These are phyloP conservation scores for Holothuria scabra DNA, from an alignment of 53 echinoderm and acorn worm species.

Conservation along the genomic window DNA sequence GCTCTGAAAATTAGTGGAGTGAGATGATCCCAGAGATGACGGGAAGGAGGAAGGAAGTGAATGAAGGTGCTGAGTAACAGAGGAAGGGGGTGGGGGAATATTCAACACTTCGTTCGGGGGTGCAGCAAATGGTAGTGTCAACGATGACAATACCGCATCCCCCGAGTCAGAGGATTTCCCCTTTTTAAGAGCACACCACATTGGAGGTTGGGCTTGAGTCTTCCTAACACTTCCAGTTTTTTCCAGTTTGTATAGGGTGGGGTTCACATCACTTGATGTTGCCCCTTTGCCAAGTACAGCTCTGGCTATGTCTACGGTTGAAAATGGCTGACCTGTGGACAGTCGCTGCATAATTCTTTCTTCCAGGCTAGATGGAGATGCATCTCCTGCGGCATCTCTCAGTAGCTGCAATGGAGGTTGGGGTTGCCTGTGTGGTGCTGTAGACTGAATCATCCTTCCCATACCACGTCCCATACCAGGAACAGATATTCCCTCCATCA, in stretches of 20 bases:
- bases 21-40: not conserved
- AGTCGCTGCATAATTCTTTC: slow-evolving; percentile 50
- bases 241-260: slow-evolving; percentile 72
- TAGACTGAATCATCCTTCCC: slow-evolving; percentile 5
- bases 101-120: too few relatives aligned
- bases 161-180: not conserved
- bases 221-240: slow-evolving; percentile 57
- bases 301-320: slow-evolving; percentile 64
- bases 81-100: not conserved
- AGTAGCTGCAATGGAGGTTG: too few relatives aligned
- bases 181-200: slow-evolving; percentile 23
- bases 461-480: slow-evolving; percentile 40
- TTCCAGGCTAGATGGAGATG: not conserved
- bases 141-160: not conserved
- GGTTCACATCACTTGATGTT: slow-evolving; percentile 68
- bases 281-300: slow-evolving; percentile 57
- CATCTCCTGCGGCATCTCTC: too few relatives aligned
- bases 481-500: not conserved
- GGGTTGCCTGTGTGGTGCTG: not conserved
- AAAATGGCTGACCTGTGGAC: slow-evolving; percentile 51
- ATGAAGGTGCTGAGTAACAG: not conserved
- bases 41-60: not conserved
- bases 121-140: too few relatives aligned
- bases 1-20: not conserved
- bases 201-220: slow-evolving; percentile 56